Conservation (phyloP, 2,113 vertebrate species). For the Gracilinanus agilis region DNA sequence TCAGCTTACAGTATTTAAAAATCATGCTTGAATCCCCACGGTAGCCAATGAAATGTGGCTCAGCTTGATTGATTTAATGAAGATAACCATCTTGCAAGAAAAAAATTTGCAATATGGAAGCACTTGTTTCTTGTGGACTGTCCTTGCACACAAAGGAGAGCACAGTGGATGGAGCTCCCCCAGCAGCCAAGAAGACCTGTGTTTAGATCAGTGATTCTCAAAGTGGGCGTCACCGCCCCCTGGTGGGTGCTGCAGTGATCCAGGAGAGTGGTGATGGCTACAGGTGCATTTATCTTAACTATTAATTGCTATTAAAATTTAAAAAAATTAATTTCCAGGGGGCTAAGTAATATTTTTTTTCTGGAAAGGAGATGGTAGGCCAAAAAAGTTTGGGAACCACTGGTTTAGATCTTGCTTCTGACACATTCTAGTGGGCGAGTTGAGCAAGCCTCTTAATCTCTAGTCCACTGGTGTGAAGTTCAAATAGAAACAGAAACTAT, state of each 20-base stretch:
- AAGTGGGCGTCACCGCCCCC: too few relatives aligned
- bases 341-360: too few relatives aligned
- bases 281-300: too few relatives aligned
- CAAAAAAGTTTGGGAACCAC: too few relatives aligned
- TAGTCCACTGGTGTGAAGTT: not conserved
- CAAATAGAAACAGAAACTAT: not conserved
- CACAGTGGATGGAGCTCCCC: not conserved
- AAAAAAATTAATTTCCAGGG: too few relatives aligned
- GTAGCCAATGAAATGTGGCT: not conserved
- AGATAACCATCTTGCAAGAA: constrained; percentile 35
- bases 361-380: too few relatives aligned
- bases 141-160: not conserved
- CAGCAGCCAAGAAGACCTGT: not conserved
- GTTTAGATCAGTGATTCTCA: too few relatives aligned
- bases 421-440: not conserved
- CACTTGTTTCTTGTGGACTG: not conserved
- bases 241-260: too few relatives aligned
- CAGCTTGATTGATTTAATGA: constrained; percentile 46
- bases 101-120: not conserved
- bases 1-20: not conserved
- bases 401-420: not conserved
- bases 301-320: too few relatives aligned
- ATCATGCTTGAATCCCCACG: constrained; percentile 45
- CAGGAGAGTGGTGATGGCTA: too few relatives aligned
- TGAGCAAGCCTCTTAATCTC: not conserved